phyloP scores from a whole-genome alignment of 2,113 vertebrate genomes.

The Rhabdornis inornatus region DNA sequence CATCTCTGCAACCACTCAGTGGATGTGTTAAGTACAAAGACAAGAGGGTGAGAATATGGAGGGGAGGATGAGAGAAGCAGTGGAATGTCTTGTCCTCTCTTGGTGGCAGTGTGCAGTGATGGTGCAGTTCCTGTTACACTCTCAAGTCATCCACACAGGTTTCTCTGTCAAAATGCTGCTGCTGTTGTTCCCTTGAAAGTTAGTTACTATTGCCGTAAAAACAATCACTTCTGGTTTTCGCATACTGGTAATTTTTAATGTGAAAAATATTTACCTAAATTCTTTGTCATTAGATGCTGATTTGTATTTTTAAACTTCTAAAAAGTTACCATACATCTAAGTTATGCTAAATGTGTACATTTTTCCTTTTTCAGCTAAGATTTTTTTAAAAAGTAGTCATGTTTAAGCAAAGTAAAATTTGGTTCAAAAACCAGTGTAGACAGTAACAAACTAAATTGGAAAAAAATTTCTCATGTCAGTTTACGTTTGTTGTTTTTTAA shows the following conservation, averaged over 20 bases:
- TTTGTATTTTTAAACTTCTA: neutral
- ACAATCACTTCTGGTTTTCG: fast-evolving
- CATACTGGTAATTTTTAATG: neutral
- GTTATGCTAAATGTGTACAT: neutral
- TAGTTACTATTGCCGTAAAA: neutral
- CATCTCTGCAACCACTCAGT: neutral
- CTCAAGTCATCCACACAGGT: neutral
- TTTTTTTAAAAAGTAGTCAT: neutral
- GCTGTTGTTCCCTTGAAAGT: neutral
- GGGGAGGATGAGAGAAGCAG: neutral
- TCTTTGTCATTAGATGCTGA: neutral
- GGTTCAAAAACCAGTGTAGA: neutral
- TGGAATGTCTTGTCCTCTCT: neutral
- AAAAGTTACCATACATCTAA: neutral
- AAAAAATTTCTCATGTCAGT: neutral
- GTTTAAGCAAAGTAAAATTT: neutral
- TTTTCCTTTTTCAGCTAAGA: neutral
- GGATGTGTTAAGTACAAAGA: neutral
- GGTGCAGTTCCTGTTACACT: neutral
- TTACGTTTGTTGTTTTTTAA: neutral
- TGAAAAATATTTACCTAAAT: neutral
- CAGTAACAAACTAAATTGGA: neutral
- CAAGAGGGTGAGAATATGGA: neutral
- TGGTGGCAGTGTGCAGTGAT: fast-evolving
- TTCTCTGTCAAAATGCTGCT: neutral